Evolutionary conservation across 2,113 vertebrate species (phyloP).

Genomic region (Psittacus erithacus): DNA sequence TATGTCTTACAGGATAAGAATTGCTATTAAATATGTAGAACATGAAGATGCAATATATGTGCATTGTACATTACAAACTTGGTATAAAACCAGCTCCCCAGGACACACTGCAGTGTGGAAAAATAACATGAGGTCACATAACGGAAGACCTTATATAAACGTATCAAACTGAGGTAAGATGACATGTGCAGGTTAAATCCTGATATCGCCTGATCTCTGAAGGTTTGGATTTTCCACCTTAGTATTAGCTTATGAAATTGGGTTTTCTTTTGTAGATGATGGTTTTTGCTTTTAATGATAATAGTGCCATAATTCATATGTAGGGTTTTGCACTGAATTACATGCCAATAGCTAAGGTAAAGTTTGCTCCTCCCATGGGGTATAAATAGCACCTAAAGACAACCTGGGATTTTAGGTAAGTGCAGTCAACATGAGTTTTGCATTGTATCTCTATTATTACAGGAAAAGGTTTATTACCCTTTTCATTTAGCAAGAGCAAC

Average conservation of each 20-base stretch:
- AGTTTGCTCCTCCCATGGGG: not conserved
- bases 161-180: not conserved
- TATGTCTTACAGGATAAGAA: constrained; percentile 62
- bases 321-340: not conserved
- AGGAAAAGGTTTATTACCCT: not conserved
- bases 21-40: constrained; percentile 50
- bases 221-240: not conserved
- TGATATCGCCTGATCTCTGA: not conserved
- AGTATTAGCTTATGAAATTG: not conserved
- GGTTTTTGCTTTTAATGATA: not conserved
- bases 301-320: not conserved
- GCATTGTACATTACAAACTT: not conserved
- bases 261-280: not conserved
- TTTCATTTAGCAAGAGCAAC: not conserved
- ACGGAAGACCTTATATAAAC: not conserved
- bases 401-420: not conserved
- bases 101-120: accelerated
- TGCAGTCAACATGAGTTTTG: not conserved
- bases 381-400: not conserved
- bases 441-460: not conserved
- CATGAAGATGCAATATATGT: not conserved
- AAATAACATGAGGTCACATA: not conserved
- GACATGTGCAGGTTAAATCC: not conserved
- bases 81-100: not conserved
- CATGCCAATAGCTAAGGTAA: not conserved